A percentile compares a stretch with the other conserved stretches of the same genome.
phyloP scores from a whole-genome alignment of 2,797 vertebrate genomes.

The Oceanodroma leucorhoa region DNA sequence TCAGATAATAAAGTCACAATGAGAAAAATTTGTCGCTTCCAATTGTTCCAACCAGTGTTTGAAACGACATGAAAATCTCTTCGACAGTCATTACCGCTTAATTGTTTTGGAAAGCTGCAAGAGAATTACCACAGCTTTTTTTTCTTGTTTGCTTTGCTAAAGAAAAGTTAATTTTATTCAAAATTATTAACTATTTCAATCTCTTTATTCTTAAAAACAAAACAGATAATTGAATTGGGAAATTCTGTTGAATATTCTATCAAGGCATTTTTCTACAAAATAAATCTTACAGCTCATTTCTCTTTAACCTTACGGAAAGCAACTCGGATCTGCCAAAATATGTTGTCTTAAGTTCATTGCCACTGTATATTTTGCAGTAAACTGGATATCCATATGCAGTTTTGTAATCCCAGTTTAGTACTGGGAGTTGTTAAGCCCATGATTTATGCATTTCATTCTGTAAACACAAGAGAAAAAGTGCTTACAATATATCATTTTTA shows the following conservation, averaged over 20 bases:
- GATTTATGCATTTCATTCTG: neutral
- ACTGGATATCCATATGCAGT: neutral
- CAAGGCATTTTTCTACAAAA: neutral
- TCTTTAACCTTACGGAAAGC: neutral
- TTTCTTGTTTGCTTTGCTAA: neutral
- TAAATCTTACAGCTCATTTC: neutral
- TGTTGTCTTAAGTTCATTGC: neutral
- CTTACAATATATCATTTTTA: neutral
- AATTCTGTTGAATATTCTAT: neutral
- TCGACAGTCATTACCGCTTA: conserved; percentile 40
- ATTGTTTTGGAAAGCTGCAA: conserved; percentile 51
- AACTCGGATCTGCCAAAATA: neutral
- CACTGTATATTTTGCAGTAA: neutral
- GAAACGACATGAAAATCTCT: conserved; percentile 45
- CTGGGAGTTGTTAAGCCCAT: neutral
- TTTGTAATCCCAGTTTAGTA: neutral
- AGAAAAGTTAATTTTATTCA: neutral
- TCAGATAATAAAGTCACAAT: conserved; percentile 55
- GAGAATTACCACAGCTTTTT: neutral
- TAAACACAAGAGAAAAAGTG: neutral
- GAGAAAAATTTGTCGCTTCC: conserved; percentile 49
- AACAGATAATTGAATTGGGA: neutral
- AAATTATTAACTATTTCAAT: conserved; percentile 17
- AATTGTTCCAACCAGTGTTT: conserved; percentile 38
- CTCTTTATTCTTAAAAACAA: neutral